phyloP scores from a whole-genome alignment of 2,888 invertebrate species.

The Tribolium freemani region DNA sequence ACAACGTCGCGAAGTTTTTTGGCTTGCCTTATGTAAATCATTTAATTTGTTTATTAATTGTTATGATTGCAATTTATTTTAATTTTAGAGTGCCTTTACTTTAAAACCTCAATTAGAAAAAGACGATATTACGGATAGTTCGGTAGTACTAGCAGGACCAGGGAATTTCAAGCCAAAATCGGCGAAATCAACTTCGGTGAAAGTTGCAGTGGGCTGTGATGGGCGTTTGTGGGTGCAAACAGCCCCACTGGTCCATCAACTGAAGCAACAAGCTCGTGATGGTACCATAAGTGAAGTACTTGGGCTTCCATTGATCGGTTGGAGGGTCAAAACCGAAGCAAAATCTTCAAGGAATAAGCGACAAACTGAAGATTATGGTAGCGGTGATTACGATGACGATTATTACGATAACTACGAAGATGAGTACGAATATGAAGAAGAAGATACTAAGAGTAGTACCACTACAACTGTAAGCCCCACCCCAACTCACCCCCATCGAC shows the following conservation, averaged over 20 bases:
- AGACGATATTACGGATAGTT: slow-evolving; percentile 67
- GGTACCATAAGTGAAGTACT: slow-evolving; percentile 80
- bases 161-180: slow-evolving; percentile 69
- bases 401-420: slow-evolving; percentile 58
- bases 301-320: slow-evolving; percentile 79
- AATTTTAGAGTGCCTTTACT: slow-evolving; percentile 70
- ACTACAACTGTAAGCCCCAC: slow-evolving; percentile 44
- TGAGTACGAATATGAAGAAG: slow-evolving; percentile 67
- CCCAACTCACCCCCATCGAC: slow-evolving; percentile 66
- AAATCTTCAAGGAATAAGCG: slow-evolving; percentile 55
- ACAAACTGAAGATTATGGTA: slow-evolving; percentile 57
- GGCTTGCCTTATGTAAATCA: slow-evolving; percentile 76
- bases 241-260: slow-evolving; percentile 75
- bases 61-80: slow-evolving; percentile 6
- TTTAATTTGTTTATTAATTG: slow-evolving; percentile 9
- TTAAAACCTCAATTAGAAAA: slow-evolving; percentile 67
- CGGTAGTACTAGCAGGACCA: slow-evolving; percentile 70
- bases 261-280: slow-evolving; percentile 79
- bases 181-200: slow-evolving; percentile 67
- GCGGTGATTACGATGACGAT: slow-evolving; percentile 64
- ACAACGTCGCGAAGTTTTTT: slow-evolving; percentile 80
- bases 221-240: slow-evolving; percentile 79
- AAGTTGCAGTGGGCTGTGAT: slow-evolving; percentile 82
- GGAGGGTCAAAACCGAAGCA: slow-evolving; percentile 72
- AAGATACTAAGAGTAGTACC: slow-evolving; percentile 49